Base-by-base conservation (phyloP, 1,140 invertebrate genomes). In the Piezodorus guildinii region DNA sequence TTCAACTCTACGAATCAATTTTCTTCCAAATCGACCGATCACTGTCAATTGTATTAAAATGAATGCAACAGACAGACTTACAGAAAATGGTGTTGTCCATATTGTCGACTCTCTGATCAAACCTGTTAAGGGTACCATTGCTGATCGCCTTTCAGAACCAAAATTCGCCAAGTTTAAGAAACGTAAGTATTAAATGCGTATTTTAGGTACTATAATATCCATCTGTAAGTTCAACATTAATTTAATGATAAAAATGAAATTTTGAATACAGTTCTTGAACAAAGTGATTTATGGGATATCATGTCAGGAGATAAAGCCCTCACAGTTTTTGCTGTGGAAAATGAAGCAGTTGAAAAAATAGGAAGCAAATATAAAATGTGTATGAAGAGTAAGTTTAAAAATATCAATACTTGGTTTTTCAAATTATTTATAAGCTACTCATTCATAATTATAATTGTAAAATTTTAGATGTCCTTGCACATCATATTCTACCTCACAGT, bases 281-380 rank as follows among this genome's bases (percentile, higher is more conserved):
- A 71, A 8, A 72, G 73, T 44, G 73, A 71, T 21, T 64, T 79
- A 25, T 68, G 74, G 19, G 67, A 74, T 23, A 72, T 66, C 39
- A 69, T 81, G 8, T 71, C 74, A 23, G 66, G 68, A n/a, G 73
- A 75, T 6, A 76, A 75, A 21, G 74, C 79, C 25, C 70, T 76
- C 25, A 82, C 81, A 1, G 64, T 83, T 4, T 77, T 82, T 66
- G 80, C 79, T 6, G 78, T 80, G 12, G 80, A 72, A 9, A 73
- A 80, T 62, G 71, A 72, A 6, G 78, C 78, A 58, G 74, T 80
- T 67, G 68, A 71, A n/a, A 74, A 77, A 62, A 49, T 49, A 49
- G n/a, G n/a, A 8, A 5, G 6, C 46, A 49, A 14, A 49, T 19
- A 21, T 19, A 49, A 49, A 49, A 49, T 49, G 46, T 71, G 69